Evolutionary conservation across 2,797 vertebrate genomes (phyloP), one percentile per base, ranked within the genome.

Genomic region (Galagoides demidoff): DNA sequence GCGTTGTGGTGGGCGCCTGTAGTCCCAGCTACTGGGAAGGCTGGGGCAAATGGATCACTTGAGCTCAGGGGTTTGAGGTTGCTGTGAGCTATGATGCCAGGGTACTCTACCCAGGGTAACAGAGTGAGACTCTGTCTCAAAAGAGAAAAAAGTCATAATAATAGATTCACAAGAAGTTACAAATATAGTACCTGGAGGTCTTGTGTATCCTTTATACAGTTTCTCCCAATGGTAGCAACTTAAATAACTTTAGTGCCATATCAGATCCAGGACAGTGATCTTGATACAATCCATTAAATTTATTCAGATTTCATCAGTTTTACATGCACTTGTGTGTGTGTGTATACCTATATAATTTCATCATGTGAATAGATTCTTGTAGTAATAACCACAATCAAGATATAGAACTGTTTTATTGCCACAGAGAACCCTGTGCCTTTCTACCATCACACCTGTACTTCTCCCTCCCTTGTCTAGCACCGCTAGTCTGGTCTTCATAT

Each of bases 221-320:
- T 83, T 91, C 17, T 45, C 11, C 37, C 55, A 78, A 14, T 37
- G 64, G 43, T 37, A 78, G 20, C 16, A 89, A 43, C 52, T 55
- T 83, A 20, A 2, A n/a, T 61, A 83, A 43, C 20, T 76, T 20
- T 52, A 81, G 37, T n/a, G n/a, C 59, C 34, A 55, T 68, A 34
- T 88, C 34, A 73, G 88, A 71, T 87, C 27, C 45, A 88, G 84
- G 84, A 88, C 63, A 78, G 37, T 88, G 25, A 43, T 43, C 27
- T 82, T 76, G 76, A 20, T 78, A 52, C 31, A 87, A 57, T 71
- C 45, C 82, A 66, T 8, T 90, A 27, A 71, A 49, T 31, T 66
- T 57, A 85, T 57, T 93, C 77, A 90, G 31, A 81, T 59, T 77
- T 91, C 27, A 83, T 12, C 59, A 55, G 74, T 90, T 88, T 88